Base-by-base conservation (phyloP, 1,140 invertebrate species). In the Lordiphosa clarofinis region DNA sequence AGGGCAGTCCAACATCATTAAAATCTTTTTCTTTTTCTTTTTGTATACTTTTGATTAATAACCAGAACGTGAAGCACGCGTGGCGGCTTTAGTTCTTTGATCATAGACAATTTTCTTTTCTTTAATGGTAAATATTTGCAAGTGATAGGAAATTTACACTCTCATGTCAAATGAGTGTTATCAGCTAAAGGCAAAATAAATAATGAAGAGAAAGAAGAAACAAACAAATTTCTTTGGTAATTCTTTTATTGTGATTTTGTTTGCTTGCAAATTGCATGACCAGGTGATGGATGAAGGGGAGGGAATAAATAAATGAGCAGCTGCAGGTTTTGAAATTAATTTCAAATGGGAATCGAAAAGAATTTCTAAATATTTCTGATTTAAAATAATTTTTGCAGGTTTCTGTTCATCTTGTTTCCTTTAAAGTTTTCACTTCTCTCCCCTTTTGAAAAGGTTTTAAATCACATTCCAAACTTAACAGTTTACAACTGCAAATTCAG, bases 1-100 rank as follows among this genome's bases (percentile, higher is more conserved):
- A 28, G 24, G 4, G 24, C 2, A 28, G 54, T 31, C 46, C 76
- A 82, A 78, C 78, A 84, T 84, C 78, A 84, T 84, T 84, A 84
- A 84, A 84, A 84, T 4, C 4, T 28, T 28, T 28, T 28, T 28
- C 2, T 7, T 28, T 2, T 28, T 28, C 2, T n/a, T n/a, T n/a
- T n/a, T n/a, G n/a, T n/a, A n/a, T n/a, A n/a, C 65, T 63, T 84
- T 78, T 84, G 78, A 84, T 84, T 84, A 84, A 84, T 84, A 84
- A 84, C 76, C 68, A 58, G 56, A 73, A 66, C 47, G 38, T 73
- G 47, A 42, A 46, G 58, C 66, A 67, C 74, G 59, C 70, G 66
- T 38, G 38, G 40, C 74, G 73, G 69, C 15, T 43, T 35, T 57
- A 36, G 75, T 43, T 61, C 54, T 82, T 82, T 79, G 75, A 79